Base-by-base conservation (phyloP, 1,140 invertebrate species). In the Ips typographus region DNA sequence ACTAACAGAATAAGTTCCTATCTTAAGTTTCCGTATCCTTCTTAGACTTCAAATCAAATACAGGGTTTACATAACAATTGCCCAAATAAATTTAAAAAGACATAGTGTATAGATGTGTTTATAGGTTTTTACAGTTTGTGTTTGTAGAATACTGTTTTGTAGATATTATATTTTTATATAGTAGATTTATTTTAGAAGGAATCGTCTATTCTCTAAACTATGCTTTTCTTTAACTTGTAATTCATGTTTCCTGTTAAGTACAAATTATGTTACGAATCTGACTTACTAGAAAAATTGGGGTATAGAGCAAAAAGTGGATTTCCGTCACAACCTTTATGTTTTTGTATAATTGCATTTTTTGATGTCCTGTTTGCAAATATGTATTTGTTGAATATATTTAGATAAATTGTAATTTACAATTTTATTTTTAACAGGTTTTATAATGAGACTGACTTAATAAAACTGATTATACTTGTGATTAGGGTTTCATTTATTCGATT, bases 361-460 rank as follows among this genome's bases (percentile, higher is more conserved):
- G 40, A 38, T 58, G 53, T 40, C 39, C 47, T 63, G 61, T 63
- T 63, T 63, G 44, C 61, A 63, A 37, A 68, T 68, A 37, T 66
- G 56, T 42, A 42, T 69, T 69, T 69, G 67, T 69, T 69, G 51
- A 61, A 65, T 65, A 65, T 70, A 53, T 65, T 22, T 64, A 59
- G 40, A 41, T 70, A 55, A 40, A 57, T 69, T 51, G 40, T 63
- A 41, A 49, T 67, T 57, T 55, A 68, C 39, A 61, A 57, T 56
- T 70, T 64, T 61, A 64, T 70, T 59, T 65, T 65, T 60, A 49
- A 49, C 65, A 55, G 44, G 49, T 69, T 66, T 57, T 59, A 51
- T 56, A 70, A 70, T 70, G 68, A 70, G 68, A 70, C 62, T 65
- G 68, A 69, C 59, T 63, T 49, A 70, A 70, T 70, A 70, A 70